These are phyloP conservation scores for Lobophora halterata DNA, from an alignment of 2,888 invertebrate genomes.

Conservation along the genomic window DNA sequence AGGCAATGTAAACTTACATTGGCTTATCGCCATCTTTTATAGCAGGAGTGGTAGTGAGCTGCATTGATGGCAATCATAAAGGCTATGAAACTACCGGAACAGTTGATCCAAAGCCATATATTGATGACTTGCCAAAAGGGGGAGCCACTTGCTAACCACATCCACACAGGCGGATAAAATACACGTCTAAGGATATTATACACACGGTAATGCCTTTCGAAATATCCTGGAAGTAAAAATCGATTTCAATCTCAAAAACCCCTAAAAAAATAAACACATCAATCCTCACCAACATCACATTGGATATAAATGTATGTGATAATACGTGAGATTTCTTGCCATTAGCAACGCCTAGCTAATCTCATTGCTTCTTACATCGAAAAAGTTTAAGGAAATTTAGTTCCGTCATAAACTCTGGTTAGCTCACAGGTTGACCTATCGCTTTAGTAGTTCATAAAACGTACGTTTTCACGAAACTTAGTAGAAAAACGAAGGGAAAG, in stretches of 20 bases:
- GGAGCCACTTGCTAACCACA: conserved; percentile 58
- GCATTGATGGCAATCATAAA: conserved; percentile 85
- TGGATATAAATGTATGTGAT: no score
- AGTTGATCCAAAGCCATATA: conserved; percentile 81
- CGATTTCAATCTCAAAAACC: conserved; percentile 40
- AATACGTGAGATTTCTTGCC: no score
- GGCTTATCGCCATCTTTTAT: conserved; percentile 90
- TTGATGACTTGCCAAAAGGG: conserved; percentile 51
- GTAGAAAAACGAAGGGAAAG: conserved; percentile 60
- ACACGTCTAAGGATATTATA: conserved; percentile 55
- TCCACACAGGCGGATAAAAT: conserved; percentile 71
- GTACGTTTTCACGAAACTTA: conserved; percentile 68
- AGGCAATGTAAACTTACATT: conserved; percentile 63
- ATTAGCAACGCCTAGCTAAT: no score
- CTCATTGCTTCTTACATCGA: no score
- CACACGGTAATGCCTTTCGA: conserved; percentile 54
- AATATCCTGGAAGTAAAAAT: conserved; percentile 48
- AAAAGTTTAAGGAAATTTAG: no score
- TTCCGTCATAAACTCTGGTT: no score
- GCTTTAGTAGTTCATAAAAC: neutral
- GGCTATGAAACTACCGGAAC: conserved; percentile 82
- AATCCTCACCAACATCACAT: no score
- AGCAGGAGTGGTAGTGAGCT: conserved; percentile 90
- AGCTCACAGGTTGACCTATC: no score
- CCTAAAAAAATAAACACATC: no score